Conservation (phyloP, 2,888 invertebrate genomes). For the Palloptera scutellata region DNA sequence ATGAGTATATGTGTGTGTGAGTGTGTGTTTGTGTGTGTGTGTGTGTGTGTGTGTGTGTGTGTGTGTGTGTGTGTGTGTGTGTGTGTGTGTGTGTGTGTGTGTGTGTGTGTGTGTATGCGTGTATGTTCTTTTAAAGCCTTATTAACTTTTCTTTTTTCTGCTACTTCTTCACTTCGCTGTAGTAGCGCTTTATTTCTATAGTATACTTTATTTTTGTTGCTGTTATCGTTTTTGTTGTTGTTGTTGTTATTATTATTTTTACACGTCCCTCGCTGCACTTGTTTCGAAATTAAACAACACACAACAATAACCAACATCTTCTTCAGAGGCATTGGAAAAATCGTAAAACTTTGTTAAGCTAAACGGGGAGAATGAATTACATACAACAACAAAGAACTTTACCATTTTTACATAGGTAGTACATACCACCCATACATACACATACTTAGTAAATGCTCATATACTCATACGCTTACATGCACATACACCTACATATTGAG, state of each 20-base stretch:
- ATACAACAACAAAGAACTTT: too few relatives aligned
- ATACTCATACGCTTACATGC: too few relatives aligned
- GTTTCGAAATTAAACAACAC: constrained; percentile 24
- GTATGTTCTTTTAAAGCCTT: constrained; percentile 16
- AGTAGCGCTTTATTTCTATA: constrained; percentile 1
- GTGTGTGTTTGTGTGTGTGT: too few relatives aligned
- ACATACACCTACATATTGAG: too few relatives aligned
- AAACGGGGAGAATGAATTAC: too few relatives aligned
- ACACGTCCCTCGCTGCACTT: constrained; percentile 22
- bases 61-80: constrained; percentile 1
- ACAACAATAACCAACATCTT: background rate
- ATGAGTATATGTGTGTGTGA: constrained; percentile 8
- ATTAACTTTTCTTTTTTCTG: too few relatives aligned
- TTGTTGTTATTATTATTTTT: constrained; percentile 29
- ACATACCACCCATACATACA: too few relatives aligned
- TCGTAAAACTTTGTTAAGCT: constrained; percentile 20
- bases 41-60: background rate
- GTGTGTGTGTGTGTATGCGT: background rate
- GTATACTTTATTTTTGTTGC: constrained; percentile 28
- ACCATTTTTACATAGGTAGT: too few relatives aligned
- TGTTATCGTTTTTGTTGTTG: constrained; percentile 31
- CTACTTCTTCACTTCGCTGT: background rate
- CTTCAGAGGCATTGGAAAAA: background rate
- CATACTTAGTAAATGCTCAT: too few relatives aligned
- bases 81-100: too few relatives aligned